Base-by-base conservation (phyloP, 2,113 vertebrate species). In the Sapayoa aenigma region DNA sequence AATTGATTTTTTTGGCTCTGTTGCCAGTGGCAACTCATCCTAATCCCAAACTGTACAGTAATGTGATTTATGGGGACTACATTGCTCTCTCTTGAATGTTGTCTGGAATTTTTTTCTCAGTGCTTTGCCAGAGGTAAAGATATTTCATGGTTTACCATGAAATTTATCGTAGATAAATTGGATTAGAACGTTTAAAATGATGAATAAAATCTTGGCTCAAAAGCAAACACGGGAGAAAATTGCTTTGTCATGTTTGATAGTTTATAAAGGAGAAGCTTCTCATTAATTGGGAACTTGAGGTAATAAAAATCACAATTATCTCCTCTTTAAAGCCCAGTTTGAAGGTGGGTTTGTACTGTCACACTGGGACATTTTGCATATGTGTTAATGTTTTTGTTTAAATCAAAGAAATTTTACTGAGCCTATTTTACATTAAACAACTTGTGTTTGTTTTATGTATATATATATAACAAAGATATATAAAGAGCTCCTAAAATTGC, bases 21-120 rank as follows among this genome's bases (percentile, higher is more conserved):
- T 97, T 96, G 94, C 97, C 91, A 93, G 69, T 96, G 90, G 93
- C 93, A 96, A 94, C 96, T 89, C 91, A 69, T 93, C 89, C 74
- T 95, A 93, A 96, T 96, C 94, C 93, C 78, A 94, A 76, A 87
- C 84, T 95, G 74, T 87, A 62, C 60, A 24, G 62, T 71, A 46
- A 49, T 88, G 68, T 93, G 91, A 91, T 92, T 97, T 94, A 69
- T 79, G 78, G 78, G 5, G 78, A 53, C 78, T 49, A 39, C 58
- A 14, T 30, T 35, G 63, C 75, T 86, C 1, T 3, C 89, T 83
- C 10, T 55, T 55, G 41, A 77, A 22, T 50, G 39, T n/a, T 87
- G 77, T 35, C 81, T 91, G 90, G 77, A 42, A 31, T 53, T 69
- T 77, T 77, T 89, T 66, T 28, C 71, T 25, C 18, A 10, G 14